Conservation (phyloP, 2,113 vertebrate species). For the Peucedramus taeniatus region DNA sequence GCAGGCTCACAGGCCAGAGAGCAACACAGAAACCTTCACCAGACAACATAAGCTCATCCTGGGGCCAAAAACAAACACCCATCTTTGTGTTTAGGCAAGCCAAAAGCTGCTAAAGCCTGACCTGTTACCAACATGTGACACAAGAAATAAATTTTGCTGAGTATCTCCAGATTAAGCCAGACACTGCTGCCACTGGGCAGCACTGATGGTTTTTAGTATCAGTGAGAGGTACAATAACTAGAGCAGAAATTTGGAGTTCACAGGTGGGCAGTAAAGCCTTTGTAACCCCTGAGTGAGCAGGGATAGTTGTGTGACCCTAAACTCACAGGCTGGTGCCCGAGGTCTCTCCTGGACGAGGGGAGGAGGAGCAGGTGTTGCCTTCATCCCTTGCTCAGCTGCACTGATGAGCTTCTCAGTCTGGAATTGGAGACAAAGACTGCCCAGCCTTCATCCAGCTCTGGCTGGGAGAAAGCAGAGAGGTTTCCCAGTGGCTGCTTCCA, state of each 20-base stretch:
- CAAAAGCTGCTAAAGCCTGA: neutral
- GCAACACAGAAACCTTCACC: neutral
- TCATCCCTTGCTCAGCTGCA: neutral
- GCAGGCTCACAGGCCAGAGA: neutral
- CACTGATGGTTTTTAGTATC: neutral
- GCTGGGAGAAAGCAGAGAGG: neutral
- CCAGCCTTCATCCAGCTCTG: neutral
- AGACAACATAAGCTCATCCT: neutral
- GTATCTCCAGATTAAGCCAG: neutral
- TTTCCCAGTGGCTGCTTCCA: neutral
- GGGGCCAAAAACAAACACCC: neutral
- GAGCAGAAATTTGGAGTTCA: neutral
- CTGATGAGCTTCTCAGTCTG: neutral
- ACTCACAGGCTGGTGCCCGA: neutral
- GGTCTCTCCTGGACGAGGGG: neutral
- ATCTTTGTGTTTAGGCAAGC: neutral
- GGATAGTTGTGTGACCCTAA: neutral
- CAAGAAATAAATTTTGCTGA: neutral
- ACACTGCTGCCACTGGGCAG: neutral
- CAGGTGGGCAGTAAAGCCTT: neutral
- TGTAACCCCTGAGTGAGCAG: neutral
- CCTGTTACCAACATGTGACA: neutral
- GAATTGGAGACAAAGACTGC: neutral
- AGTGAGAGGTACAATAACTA: fast-evolving
- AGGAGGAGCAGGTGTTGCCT: neutral